Conservation (phyloP, 2,888 invertebrate species). For the Dascillus cervinus region DNA sequence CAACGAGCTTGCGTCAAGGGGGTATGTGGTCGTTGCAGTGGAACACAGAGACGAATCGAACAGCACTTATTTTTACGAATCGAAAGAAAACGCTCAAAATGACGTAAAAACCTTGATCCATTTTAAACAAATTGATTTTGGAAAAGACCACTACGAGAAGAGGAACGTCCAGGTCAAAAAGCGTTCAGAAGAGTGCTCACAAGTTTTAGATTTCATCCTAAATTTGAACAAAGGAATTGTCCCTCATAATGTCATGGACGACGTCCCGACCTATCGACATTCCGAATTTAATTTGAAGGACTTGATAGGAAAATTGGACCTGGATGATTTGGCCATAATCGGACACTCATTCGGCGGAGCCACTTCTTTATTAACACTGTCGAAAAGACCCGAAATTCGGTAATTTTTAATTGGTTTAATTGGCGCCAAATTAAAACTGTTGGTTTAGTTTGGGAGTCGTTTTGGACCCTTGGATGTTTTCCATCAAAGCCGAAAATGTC, state of each 20-base stretch:
- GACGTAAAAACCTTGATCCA: slow-evolving; percentile 33
- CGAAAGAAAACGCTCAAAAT: slow-evolving; percentile 32
- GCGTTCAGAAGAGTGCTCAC: slow-evolving; percentile 46
- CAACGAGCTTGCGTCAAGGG: slow-evolving; percentile 56
- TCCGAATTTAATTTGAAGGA: slow-evolving; percentile 31
- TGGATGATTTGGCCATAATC: slow-evolving; percentile 43
- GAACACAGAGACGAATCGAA: slow-evolving; percentile 50
- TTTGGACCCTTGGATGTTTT: slow-evolving; percentile 56
- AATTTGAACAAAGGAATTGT: slow-evolving; percentile 44
- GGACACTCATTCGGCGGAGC: slow-evolving; percentile 64
- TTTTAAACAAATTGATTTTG: slow-evolving; percentile 33
- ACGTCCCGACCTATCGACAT: slow-evolving; percentile 22
- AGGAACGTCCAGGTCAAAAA: slow-evolving; percentile 42
- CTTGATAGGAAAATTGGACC: slow-evolving; percentile 41
- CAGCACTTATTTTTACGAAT: slow-evolving; percentile 42
- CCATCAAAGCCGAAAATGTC: slow-evolving; percentile 42
- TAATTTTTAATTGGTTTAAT: too few relatives aligned
- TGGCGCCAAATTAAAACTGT: background rate
- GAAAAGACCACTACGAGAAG: slow-evolving; percentile 35
- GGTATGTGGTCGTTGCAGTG: slow-evolving; percentile 56
- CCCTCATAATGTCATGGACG: slow-evolving; percentile 43
- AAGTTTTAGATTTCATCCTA: slow-evolving; percentile 44
- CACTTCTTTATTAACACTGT: slow-evolving; percentile 49
- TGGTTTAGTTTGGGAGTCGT: slow-evolving; percentile 46
- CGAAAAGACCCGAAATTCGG: slow-evolving; percentile 48